Evolutionary conservation across 2,113 vertebrate species (phyloP), one percentile per base, ranked within the genome.

Genomic region (Willisornis vidua): DNA sequence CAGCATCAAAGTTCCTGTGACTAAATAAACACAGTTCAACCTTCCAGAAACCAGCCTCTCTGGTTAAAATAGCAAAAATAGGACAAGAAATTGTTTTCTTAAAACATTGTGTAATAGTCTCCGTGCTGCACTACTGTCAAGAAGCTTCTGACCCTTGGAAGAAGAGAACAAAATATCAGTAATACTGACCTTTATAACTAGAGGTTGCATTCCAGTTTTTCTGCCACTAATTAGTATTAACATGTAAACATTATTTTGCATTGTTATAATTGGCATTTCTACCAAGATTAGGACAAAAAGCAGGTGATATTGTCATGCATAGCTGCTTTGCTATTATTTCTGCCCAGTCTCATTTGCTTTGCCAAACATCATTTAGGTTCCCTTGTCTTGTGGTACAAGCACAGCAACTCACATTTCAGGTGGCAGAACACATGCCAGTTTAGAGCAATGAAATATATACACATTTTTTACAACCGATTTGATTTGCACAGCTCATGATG

Each of bases 221-320:
- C 51, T 74, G 19, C 29, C 61, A 52, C 65, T 96, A 93, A 93
- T 92, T 95, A 72, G 17, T 76, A 95, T 96, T 94, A 95, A 62
- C 58, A 96, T 94, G 48, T 79, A 84, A 65, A 37, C 54, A 78
- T 91, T 94, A 88, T 48, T 89, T 93, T 76, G 23, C 48, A 31
- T 26, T 79, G 68, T 87, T 96, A 97, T 93, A 93, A 96, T 89
- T 96, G 61, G 35, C 63, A 79, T 9, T 55, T 89, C 79, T 90
- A 29, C 72, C 71, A 91, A 14, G 59, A 93, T 73, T 63, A 70
- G 75, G 41, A 31, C 19, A 94, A 89, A 82, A 96, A 95, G 19
- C 45, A 95, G 74, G 35, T 49, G 89, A 94, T 54, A 37, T 22
- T 87, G 15, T 71, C 35, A 91, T 81, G 87, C 58, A 86, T 62